Evolutionary conservation across 2,113 vertebrate genomes (phyloP), one percentile per base, ranked within the genome.

Genomic region (Dicentrarchus labrax): DNA sequence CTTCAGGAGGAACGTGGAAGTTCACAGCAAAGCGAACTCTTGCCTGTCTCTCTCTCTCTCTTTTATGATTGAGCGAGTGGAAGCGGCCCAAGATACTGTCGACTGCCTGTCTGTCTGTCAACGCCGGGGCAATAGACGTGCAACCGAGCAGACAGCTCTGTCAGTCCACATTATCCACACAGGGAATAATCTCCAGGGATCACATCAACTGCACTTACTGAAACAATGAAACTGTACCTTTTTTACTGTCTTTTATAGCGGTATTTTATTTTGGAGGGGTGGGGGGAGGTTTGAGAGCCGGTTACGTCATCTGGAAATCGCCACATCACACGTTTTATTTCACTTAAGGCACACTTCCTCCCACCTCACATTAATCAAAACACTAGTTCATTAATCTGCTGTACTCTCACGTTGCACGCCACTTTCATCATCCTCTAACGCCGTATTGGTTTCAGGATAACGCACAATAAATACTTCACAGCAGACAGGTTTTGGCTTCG

Each of bases 61-160:
- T 50, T 50, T 17, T 57, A 19, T 54, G 77, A 86, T 6, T 3
- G 75, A 87, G 50, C 54, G 76, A 72, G 59, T 39, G 70, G 53
- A 80, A 64, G 78, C 61, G 47, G 84, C 72, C 79, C 79, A 71
- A 85, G 70, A 64, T n/a, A 13, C 47, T n/a, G 72, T n/a, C 38
- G 66, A 72, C 47, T 64, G 38, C 51, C 64, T 15, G 43, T 85
- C 64, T 15, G 43, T 85, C 90, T 76, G 84, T 88, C 84, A 82
- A 5, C 87, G 48, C 67, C 51, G 8, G 30, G 72, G 72, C 85
- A 43, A 22, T 45, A 78, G 66, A 77, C 79, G n/a, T 7, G 9
- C 78, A 64, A 30, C 69, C 2, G 45, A 73, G 61, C 24, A 4
- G 59, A 80, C 87, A 64, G 71, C 71, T 45, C 82, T 30, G 81